Evolutionary conservation across 2,888 invertebrate genomes (phyloP).

Genomic region (Synergus umbraculus): DNA sequence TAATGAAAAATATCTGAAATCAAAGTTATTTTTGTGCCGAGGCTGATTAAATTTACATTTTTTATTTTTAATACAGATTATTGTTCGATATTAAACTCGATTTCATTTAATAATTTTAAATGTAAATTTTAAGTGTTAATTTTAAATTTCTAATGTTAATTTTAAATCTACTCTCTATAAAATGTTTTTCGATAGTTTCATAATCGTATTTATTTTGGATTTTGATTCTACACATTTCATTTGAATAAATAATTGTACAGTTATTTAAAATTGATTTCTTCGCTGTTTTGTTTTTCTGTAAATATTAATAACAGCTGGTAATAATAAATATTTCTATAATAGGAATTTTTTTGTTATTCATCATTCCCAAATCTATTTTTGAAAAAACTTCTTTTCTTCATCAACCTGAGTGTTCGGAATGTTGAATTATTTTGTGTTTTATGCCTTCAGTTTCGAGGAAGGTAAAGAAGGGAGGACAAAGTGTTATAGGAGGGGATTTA

Average conservation of each 20-base stretch:
- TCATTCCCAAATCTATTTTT: background rate
- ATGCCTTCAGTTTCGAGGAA: background rate
- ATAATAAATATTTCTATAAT: background rate
- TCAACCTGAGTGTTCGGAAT: background rate
- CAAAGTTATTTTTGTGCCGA: background rate
- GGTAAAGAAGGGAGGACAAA: slow-evolving; percentile 42
- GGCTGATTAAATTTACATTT: background rate
- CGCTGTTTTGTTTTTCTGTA: background rate
- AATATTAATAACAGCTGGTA: background rate
- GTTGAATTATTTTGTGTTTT: background rate
- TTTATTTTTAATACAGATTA: background rate
- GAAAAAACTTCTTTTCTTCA: background rate
- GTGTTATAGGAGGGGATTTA: slow-evolving; percentile 30
- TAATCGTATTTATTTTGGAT: background rate
- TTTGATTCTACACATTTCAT: background rate
- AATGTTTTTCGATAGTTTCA: background rate
- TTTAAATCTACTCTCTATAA: background rate
- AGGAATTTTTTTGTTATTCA: background rate
- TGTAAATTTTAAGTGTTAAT: no score
- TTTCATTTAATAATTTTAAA: background rate
- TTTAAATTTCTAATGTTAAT: no score
- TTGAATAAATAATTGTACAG: background rate
- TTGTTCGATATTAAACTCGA: background rate
- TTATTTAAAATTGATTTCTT: background rate
- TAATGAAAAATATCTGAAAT: background rate